phyloP scores from a whole-genome alignment of 2,888 invertebrate genomes.

The Xanthorhoe spadicearia region DNA sequence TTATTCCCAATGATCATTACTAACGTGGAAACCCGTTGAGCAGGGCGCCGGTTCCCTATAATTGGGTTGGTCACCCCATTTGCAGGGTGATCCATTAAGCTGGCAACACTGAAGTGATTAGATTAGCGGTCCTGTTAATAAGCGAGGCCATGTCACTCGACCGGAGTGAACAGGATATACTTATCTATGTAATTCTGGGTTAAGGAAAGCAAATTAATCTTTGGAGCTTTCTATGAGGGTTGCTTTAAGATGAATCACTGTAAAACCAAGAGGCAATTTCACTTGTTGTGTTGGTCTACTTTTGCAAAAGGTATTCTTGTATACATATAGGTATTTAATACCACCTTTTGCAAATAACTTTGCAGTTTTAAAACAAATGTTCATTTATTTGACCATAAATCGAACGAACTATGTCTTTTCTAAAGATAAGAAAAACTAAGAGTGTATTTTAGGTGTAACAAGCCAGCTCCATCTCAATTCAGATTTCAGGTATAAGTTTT shows the following conservation, averaged over 20 bases:
- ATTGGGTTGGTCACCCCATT: conserved; percentile 66
- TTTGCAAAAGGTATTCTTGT: too few relatives aligned
- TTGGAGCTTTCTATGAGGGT: neutral
- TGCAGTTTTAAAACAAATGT: too few relatives aligned
- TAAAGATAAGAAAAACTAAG: too few relatives aligned
- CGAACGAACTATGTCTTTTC: too few relatives aligned
- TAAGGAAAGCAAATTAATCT: neutral
- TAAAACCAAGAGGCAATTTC: too few relatives aligned
- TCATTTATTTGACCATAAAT: too few relatives aligned
- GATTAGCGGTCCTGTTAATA: conserved; percentile 64
- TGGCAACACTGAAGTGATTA: conserved; percentile 58
- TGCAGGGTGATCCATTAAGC: conserved; percentile 65
- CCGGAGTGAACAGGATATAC: conserved; percentile 45
- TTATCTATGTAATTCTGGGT: neutral
- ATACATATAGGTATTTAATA: too few relatives aligned
- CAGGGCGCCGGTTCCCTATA: conserved; percentile 50
- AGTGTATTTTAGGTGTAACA: too few relatives aligned
- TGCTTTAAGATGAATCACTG: too few relatives aligned
- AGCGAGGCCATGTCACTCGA: conserved; percentile 58
- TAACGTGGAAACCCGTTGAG: conserved; percentile 34
- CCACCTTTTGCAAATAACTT: too few relatives aligned
- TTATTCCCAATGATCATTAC: conserved; percentile 27
- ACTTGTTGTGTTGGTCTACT: too few relatives aligned
- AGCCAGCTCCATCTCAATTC: neutral
- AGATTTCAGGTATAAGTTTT: neutral